Base-by-base conservation (phyloP, 2,113 vertebrate species). In the Saimiri boliviensis region DNA sequence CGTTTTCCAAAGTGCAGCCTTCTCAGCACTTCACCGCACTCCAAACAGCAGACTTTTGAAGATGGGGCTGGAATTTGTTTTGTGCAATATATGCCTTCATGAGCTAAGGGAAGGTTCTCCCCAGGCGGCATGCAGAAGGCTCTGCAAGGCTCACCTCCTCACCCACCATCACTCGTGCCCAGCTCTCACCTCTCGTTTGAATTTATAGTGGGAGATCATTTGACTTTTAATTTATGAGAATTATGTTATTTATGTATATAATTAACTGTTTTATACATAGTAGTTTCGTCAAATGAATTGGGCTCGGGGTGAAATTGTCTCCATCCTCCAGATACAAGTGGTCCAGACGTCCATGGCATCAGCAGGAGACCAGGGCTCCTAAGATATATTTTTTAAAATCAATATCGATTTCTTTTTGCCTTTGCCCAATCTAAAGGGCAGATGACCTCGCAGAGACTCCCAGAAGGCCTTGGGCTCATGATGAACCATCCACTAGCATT, bases 231-330 rank as follows among this genome's bases (percentile, higher is more conserved):
- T 95, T 97, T 98, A 97, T 97, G 96, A 92, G 79, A 83, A 60
- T 95, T 97, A 94, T 97, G 86, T 97, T 97, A 98, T 98, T 97
- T 97, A 97, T 98, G 91, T 97, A 68, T 95, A 80, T 83, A 94
- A 96, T 66, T 54, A 92, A 93, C 71, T 97, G 76, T 96, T 97
- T 97, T 95, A 82, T 91, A 93, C n/a, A 45, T 60, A 35, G 30
- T 35, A 70, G 5, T n/a, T 82, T 93, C 74, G 79, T 54, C 60
- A 73, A 63, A 68, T 89, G 86, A 89, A 47, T 86, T 35, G 80
- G 89, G 76, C 52, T 17, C 42, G 74, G 74, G 88, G 58, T 70
- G 94, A 80, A 60, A 49, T 3, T 35, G 47, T 91, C 83, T 94
- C 47, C 19, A 0, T 81, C 80, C 83, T 91, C 89, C 74, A 80